These are phyloP conservation scores for Hydrozoanthus gracilis DNA, from an alignment of 92 coral and sea anemone species.

Conservation along the genomic window DNA sequence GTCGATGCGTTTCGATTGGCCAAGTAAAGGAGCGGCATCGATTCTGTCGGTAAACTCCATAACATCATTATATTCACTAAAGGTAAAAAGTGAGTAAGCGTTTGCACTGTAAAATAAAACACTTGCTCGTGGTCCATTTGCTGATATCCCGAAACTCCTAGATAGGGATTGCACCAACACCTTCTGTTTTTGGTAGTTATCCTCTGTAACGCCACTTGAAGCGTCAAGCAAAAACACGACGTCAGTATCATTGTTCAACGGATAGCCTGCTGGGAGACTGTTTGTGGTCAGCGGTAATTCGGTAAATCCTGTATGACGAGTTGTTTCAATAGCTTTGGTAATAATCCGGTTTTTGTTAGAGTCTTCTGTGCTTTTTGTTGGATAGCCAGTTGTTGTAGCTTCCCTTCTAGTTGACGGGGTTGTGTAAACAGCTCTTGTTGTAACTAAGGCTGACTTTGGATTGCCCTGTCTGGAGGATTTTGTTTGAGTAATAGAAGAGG, in stretches of 20 bases:
- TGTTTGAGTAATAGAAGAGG: background rate
- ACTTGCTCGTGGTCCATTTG: constrained; percentile 45
- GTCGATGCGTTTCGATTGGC: constrained; percentile 32
- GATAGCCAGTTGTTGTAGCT: background rate
- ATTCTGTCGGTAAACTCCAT: constrained; percentile 29
- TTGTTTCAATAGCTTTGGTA: background rate
- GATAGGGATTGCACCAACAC: background rate
- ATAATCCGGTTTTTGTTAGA: background rate
- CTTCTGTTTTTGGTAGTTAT: constrained; percentile 17
- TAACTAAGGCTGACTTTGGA: background rate
- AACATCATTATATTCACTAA: constrained; percentile 24
- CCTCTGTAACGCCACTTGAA: constrained; percentile 8
- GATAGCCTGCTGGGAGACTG: background rate
- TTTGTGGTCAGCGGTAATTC: background rate
- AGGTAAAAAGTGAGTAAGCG: constrained; percentile 30
- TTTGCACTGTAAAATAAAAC: constrained; percentile 32
- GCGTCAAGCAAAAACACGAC: constrained; percentile 30
- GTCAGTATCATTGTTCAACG: constrained; percentile 13
- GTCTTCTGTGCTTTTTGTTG: background rate
- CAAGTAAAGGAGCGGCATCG: constrained; percentile 36
- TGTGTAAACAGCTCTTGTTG: background rate
- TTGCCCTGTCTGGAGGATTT: background rate
- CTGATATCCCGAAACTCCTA: constrained; percentile 5
- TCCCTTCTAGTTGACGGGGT: background rate
- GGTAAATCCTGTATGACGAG: background rate